These are phyloP conservation scores for Pangasianodon gigas DNA, from an alignment of 2,113 vertebrate species.

Conservation along the genomic window DNA sequence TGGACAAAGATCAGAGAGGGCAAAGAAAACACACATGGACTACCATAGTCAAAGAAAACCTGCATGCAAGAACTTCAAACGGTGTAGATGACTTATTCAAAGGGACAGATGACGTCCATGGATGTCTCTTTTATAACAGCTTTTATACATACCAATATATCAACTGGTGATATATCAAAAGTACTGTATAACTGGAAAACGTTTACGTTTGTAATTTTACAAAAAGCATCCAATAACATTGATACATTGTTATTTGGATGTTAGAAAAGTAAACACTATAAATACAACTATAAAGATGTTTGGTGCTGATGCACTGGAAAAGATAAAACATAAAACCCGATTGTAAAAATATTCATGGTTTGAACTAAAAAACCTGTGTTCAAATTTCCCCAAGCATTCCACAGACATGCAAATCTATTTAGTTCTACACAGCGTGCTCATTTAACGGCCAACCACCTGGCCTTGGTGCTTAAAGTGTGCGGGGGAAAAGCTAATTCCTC, in stretches of 20 bases:
- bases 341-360: conserved; percentile 71
- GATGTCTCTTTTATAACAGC: conserved; percentile 26
- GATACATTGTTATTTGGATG: neutral
- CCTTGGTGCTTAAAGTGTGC: conserved; percentile 79
- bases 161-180: conserved; percentile 7
- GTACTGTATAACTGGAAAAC: neutral
- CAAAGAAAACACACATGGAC: conserved; percentile 67
- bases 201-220: neutral
- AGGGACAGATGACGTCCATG: conserved; percentile 18
- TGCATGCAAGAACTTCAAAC: conserved; percentile 41
- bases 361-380: conserved; percentile 77
- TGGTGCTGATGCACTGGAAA: neutral
- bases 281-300: neutral
- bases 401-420: conserved; percentile 87
- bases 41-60: conserved; percentile 51
- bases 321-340: conserved; percentile 12
- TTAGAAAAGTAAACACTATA: neutral
- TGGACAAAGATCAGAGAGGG: conserved; percentile 57
- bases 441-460: conserved; percentile 87
- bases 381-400: conserved; percentile 76
- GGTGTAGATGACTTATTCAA: conserved; percentile 43
- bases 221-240: neutral
- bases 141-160: neutral
- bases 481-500: conserved; percentile 88
- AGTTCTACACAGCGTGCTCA: conserved; percentile 83